phyloP scores from a whole-genome alignment of 64 coral and sea anemone species.

The Dendronephthya gigantea region DNA sequence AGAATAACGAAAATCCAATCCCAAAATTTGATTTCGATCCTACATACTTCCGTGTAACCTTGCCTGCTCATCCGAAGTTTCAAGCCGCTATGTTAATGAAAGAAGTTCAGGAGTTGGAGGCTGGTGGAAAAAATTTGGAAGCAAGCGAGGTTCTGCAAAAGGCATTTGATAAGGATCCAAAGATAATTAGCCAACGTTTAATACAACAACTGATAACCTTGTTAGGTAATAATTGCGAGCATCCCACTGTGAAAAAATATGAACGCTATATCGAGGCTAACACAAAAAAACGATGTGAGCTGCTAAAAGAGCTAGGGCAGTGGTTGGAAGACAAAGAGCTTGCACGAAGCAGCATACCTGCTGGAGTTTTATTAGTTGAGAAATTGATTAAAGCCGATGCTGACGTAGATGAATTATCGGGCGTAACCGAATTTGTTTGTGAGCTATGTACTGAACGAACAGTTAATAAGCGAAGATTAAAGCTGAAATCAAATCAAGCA shows the following conservation, averaged over 20 bases:
- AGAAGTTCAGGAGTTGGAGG: constrained; percentile 39
- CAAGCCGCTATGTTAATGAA: constrained; percentile 29
- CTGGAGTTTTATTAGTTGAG: constrained; percentile 17
- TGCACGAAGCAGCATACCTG: neutral
- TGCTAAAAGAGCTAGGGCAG: constrained; percentile 6
- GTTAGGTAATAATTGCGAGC: neutral
- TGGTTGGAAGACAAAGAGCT: constrained; percentile 3
- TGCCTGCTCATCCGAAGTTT: constrained; percentile 63
- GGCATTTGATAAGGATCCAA: constrained; percentile 5
- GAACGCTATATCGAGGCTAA: neutral
- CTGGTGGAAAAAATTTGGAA: constrained; percentile 41
- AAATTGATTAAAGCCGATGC: constrained; percentile 33
- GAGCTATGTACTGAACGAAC: neutral
- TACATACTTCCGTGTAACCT: constrained; percentile 47
- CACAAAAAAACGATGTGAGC: neutral
- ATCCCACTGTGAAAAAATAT: constrained; percentile 32
- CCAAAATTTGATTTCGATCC: constrained; percentile 48
- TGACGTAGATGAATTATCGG: constrained; percentile 21
- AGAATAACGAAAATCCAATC: constrained; percentile 38
- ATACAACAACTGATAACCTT: neutral
- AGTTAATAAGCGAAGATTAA: neutral
- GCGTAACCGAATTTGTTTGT: constrained; percentile 28
- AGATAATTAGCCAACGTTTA: neutral
- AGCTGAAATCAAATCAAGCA: neutral
- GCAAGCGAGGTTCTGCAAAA: constrained; percentile 20